phyloP scores from a whole-genome alignment of 1,140 invertebrate genomes.

The Drosophila jambulina region DNA sequence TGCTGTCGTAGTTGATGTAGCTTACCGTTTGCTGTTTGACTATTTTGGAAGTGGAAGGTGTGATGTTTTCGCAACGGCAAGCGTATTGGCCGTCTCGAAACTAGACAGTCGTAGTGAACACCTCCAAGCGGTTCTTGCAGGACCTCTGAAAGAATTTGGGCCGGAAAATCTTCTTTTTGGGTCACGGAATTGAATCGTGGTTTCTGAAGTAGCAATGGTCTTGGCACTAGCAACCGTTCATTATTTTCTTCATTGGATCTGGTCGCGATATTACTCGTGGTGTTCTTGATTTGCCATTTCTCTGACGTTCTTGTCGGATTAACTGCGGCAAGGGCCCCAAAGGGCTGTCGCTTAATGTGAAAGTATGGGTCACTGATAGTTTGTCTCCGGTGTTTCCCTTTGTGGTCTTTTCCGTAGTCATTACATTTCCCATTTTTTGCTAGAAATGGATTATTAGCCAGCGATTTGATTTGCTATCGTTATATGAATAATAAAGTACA shows the following conservation, averaged over 20 bases:
- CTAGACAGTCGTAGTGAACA: slow-evolving; percentile 59
- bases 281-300: slow-evolving; percentile 42
- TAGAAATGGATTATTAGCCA: slow-evolving; percentile 79
- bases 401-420: slow-evolving; percentile 23
- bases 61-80: slow-evolving; percentile 89
- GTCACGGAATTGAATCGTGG: slow-evolving; percentile 38
- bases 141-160: slow-evolving; percentile 74
- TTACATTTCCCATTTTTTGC: slow-evolving; percentile 59
- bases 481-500: slow-evolving; percentile 41
- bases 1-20: slow-evolving; percentile 64
- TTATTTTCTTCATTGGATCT: slow-evolving; percentile 48
- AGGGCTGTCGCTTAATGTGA: slow-evolving; percentile 67
- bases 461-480: slow-evolving; percentile 64
- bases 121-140: slow-evolving; percentile 83
- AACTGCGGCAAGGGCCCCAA: slow-evolving; percentile 34
- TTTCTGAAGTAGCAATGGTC: slow-evolving; percentile 53
- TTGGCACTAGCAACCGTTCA: slow-evolving; percentile 76
- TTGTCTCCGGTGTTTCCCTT: slow-evolving; percentile 73
- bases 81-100: slow-evolving; percentile 78
- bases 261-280: slow-evolving; percentile 3
- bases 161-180: slow-evolving; percentile 56
- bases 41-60: slow-evolving; percentile 89
- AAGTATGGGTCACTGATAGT: slow-evolving; percentile 80
- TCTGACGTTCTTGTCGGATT: slow-evolving; percentile 45
- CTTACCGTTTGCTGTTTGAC: slow-evolving; percentile 79